Evolutionary conservation across 1,140 invertebrate genomes (phyloP).

Genomic region (Sweltsa coloradensis): DNA sequence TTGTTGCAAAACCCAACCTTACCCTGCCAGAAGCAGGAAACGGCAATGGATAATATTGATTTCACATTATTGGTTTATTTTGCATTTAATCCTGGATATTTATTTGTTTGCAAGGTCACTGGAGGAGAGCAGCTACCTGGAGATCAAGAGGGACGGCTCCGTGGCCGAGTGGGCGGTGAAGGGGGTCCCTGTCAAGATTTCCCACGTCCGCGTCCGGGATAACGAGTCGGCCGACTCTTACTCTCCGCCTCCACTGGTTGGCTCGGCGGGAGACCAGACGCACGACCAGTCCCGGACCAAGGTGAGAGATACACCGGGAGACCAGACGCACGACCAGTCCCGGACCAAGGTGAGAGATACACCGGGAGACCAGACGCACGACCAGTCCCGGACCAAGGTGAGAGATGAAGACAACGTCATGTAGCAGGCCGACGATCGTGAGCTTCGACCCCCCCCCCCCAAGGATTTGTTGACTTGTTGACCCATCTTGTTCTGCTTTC

Average conservation of each 20-base stretch:
- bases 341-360: constrained; percentile 22
- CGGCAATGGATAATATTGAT: too few relatives aligned
- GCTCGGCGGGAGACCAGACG: constrained; percentile 4
- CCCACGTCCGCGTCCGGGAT: constrained; percentile 19
- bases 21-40: too few relatives aligned
- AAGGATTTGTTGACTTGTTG: too few relatives aligned
- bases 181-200: constrained; percentile 25
- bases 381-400: constrained; percentile 23
- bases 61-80: too few relatives aligned
- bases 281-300: constrained; percentile 23
- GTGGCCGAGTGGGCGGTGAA: constrained; percentile 39
- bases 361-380: constrained; percentile 11
- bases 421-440: too few relatives aligned
- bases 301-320: constrained; percentile 17
- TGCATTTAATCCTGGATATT: constrained; percentile 4
- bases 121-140: constrained; percentile 31
- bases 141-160: constrained; percentile 38
- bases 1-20: too few relatives aligned
- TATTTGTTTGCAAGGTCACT: constrained; percentile 12
- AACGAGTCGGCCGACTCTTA: constrained; percentile 33
- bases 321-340: constrained; percentile 21
- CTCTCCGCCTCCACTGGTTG: constrained; percentile 30
- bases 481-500: too few relatives aligned
- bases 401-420: too few relatives aligned
- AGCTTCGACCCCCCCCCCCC: too few relatives aligned